Base-by-base conservation (phyloP, 2,888 invertebrate species). In the Steinernema hermaphroditum region DNA sequence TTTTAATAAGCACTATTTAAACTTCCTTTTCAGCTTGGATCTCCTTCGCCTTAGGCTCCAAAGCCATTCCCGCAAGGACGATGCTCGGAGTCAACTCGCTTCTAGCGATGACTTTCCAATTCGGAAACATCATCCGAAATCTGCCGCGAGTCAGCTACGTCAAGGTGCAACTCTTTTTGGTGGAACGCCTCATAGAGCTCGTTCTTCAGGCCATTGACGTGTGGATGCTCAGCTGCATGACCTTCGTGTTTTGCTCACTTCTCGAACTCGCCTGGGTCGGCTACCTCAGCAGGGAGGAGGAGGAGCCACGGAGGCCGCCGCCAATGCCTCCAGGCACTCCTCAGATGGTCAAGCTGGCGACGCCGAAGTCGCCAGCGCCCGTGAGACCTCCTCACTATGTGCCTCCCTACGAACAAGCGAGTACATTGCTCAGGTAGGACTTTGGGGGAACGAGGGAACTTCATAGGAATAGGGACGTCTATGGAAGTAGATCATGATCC, bases 221-320 rank as follows among this genome's bases (percentile, higher is more conserved):
- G 12, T 85, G 85, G 85, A 82, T 85, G 82, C 78, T 85, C 34
- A 82, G 82, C n/a, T 85, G 85, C 73, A 85, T 85, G 84, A 85
- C 85, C 22, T 85, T 85, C 62, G 85, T 85, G 27, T 85, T 85
- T 75, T 84, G 85, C 72, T 85, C 85, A 0, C 75, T 85, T n/a
- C 76, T 85, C 12, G 85, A 85, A 70, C 76, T 85, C 44, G 85
- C 85, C 29, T 84, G 83, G 82, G 85, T 85, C 32, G 85, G 85
- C 1, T 85, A 80, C 72, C 72, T 85, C 34, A 80, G 80, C 24
- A 74, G 85, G n/a, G 80, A 84, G 32, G 85, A 85, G n/a, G 77
- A 76, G 37, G 69, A 68, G 24, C 24, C 2, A 49, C 49, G 46
- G 44, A 34, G 22, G 6, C 57, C 27, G 34, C 22, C 41, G 32